Conservation (phyloP, 2,113 vertebrate species). For the Crotophaga sulcirostris region DNA sequence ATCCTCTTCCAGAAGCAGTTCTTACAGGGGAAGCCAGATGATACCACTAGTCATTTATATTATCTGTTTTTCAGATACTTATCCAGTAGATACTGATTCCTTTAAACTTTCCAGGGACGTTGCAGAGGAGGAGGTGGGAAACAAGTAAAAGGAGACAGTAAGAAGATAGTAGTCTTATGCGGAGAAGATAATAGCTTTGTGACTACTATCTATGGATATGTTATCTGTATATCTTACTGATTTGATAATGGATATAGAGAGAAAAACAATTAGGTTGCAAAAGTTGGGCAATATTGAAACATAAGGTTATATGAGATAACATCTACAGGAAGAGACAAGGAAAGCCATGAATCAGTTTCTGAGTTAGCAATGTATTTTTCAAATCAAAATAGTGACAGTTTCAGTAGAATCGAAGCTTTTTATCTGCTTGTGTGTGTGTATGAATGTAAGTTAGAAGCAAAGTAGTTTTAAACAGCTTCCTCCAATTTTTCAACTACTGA, state of each 20-base stretch:
- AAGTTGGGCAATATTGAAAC: not conserved
- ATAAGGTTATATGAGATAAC: not conserved
- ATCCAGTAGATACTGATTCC: not conserved
- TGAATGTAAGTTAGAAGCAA: not conserved
- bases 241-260: not conserved
- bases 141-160: not conserved
- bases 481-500: not conserved
- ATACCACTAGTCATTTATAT: not conserved
- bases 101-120: not conserved
- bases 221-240: not conserved
- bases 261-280: not conserved
- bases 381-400: not conserved
- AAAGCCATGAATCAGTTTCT: not conserved
- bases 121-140: not conserved
- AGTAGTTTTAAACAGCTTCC: not conserved
- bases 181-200: not conserved
- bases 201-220: not conserved
- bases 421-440: not conserved
- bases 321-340: not conserved
- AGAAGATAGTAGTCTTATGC: not conserved
- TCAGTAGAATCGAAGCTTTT: not conserved
- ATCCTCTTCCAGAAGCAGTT: not conserved
- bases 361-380: not conserved
- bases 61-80: not conserved
- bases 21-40: not conserved